Base-by-base conservation (phyloP, 53 echinoderm and acorn worm genomes). In the Holothuria scabra region DNA sequence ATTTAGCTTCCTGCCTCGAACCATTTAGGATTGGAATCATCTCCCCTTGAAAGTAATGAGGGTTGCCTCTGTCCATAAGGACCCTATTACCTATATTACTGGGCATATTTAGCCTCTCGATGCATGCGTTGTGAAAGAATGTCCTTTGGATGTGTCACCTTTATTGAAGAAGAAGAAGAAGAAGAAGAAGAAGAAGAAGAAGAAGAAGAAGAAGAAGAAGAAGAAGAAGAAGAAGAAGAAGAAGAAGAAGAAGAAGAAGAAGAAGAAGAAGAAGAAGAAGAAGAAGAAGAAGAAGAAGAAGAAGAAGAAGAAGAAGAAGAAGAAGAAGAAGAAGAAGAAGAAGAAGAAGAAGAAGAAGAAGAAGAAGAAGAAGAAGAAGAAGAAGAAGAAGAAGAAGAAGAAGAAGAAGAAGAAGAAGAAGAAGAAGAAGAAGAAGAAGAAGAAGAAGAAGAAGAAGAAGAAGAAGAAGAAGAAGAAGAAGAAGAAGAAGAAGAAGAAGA, bases 141-240 rank as follows among this genome's bases (percentile, higher is more conserved):
- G n/a, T n/a, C n/a, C n/a, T n/a, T n/a, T n/a, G n/a, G n/a, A n/a
- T n/a, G n/a, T n/a, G n/a, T n/a, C n/a, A n/a, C n/a, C n/a, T n/a
- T n/a, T n/a, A n/a, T 8, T 59, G 71, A 1, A 65, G 21, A 20
- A 65, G 21, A 65, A 20, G 21, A 65, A 20, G 21, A 65, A 20
- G 21, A 65, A 20, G 21, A 65, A 20, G 21, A 65, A 20, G 21
- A 65, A 65, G 66, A 65, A 65, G 66, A 65, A 65, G 66, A 65
- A 65, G 66, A 65, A 65, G 66, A 65, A 8, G 66, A 65, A 65
- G n/a, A 65, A 65, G 66, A 65, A 65, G 20, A 65, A 19, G 20
- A 65, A 11, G 20, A 19, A 65, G 20, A 65, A 65, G 66, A 65
- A 65, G 20, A 65, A 19, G 66, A 65, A 65, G 20, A 65, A 19